Percentiles rank a stretch among this genome's conserved stretches.
These are phyloP conservation scores for Tetrapedia diversipes DNA, from an alignment of 2,888 invertebrate species.

Conservation along the genomic window DNA sequence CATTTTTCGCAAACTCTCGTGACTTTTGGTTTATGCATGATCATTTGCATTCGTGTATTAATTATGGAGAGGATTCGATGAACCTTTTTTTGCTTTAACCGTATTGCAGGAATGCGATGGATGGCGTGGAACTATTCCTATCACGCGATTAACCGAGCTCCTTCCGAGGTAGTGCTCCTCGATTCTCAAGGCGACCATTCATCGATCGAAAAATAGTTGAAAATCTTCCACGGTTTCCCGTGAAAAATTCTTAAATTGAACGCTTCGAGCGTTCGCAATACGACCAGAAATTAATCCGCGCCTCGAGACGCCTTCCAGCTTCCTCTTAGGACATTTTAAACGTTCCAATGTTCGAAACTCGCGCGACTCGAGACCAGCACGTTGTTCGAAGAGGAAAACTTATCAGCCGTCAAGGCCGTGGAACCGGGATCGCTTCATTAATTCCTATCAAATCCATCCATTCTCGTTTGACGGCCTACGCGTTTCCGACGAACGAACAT, in stretches of 20 bases:
- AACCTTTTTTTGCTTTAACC: background rate
- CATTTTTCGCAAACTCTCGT: background rate
- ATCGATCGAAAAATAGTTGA: background rate
- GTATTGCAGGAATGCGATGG: background rate
- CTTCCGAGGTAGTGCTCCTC: background rate
- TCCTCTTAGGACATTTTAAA: no score
- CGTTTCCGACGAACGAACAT: constrained; percentile 38
- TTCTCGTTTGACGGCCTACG: constrained; percentile 35
- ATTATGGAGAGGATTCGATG: background rate
- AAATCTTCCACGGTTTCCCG: background rate
- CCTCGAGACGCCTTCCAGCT: background rate
- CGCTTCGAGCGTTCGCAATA: no score
- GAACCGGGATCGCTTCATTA: constrained; percentile 27
- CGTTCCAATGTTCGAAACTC: no score
- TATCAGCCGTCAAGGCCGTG: background rate
- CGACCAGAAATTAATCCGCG: background rate
- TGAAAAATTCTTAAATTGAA: background rate
- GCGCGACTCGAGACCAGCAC: background rate
- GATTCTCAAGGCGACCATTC: background rate
- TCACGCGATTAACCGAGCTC: constrained; percentile 14
- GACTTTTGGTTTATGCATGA: background rate
- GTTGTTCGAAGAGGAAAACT: background rate
- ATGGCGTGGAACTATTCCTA: constrained; percentile 4
- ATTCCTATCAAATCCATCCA: constrained; percentile 44
- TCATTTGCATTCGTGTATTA: background rate